Percentiles rank a stretch among this genome's conserved stretches.
These are phyloP conservation scores for Platanista minor DNA, from an alignment of 2,113 vertebrate species.

Conservation along the genomic window DNA sequence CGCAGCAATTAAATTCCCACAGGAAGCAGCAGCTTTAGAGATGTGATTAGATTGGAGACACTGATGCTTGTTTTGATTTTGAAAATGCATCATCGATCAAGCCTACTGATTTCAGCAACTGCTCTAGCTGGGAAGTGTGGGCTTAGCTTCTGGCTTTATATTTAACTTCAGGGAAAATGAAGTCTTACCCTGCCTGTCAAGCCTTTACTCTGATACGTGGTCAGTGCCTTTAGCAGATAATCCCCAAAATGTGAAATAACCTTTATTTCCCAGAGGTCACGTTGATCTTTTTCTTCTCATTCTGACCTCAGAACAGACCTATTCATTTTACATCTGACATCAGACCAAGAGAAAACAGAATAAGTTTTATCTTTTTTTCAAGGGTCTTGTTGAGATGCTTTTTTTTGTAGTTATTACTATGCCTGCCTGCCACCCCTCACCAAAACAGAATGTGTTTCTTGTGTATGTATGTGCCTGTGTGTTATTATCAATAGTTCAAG, in stretches of 20 bases:
- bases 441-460: neutral
- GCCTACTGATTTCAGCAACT: slow-evolving; percentile 48
- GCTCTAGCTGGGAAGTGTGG: neutral
- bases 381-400: neutral
- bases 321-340: slow-evolving; percentile 58
- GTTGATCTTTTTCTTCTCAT: slow-evolving; percentile 56
- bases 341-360: neutral
- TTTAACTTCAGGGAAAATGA: slow-evolving; percentile 58
- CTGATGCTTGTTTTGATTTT: slow-evolving; percentile 62
- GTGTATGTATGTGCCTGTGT: neutral
- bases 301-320: slow-evolving; percentile 53
- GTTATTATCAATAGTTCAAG: neutral
- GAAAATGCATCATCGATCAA: slow-evolving; percentile 49
- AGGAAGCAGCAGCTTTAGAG: slow-evolving; percentile 50
- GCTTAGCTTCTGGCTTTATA: neutral
- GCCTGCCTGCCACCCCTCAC: neutral
- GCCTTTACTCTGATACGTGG: neutral
- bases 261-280: slow-evolving; percentile 48
- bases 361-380: neutral
- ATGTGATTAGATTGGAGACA: slow-evolving; percentile 62
- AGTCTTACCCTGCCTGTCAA: slow-evolving; percentile 36
- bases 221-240: slow-evolving; percentile 54
- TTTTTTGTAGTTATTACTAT: neutral
- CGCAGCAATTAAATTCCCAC: slow-evolving; percentile 63
- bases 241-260: slow-evolving; percentile 46